These are phyloP conservation scores for Xestia xanthographa DNA, from an alignment of 2,888 invertebrate genomes.

Conservation along the genomic window DNA sequence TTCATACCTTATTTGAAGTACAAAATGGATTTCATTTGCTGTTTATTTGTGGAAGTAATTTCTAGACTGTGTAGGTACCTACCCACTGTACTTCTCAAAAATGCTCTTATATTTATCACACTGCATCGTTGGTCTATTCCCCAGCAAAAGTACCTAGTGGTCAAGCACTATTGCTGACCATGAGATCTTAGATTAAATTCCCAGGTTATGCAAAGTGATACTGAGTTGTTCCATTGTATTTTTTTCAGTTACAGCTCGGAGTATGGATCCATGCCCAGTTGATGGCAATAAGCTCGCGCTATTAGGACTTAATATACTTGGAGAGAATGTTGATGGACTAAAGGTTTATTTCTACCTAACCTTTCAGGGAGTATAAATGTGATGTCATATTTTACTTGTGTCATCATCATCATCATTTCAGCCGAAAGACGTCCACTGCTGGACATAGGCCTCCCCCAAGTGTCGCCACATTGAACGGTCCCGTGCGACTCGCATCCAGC, in stretches of 20 bases:
- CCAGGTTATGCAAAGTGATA: background rate
- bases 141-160: background rate
- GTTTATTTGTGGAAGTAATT: background rate
- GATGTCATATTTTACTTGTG: background rate
- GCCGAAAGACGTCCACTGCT: too few species aligned
- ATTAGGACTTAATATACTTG: background rate
- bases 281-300: background rate
- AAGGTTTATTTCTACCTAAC: background rate
- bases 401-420: too few species aligned
- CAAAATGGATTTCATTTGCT: background rate
- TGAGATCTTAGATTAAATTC: background rate
- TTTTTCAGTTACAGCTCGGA: background rate
- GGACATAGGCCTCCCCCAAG: too few species aligned
- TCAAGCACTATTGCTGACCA: background rate
- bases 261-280: background rate
- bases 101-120: background rate
- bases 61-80: background rate
- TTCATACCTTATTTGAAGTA: background rate
- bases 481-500: too few species aligned
- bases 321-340: background rate
- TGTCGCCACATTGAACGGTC: too few species aligned
- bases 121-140: too few species aligned
- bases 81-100: background rate
- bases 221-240: background rate
- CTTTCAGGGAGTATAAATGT: background rate